phyloP scores from a whole-genome alignment of 2,797 vertebrate species.

The Pterois miles region DNA sequence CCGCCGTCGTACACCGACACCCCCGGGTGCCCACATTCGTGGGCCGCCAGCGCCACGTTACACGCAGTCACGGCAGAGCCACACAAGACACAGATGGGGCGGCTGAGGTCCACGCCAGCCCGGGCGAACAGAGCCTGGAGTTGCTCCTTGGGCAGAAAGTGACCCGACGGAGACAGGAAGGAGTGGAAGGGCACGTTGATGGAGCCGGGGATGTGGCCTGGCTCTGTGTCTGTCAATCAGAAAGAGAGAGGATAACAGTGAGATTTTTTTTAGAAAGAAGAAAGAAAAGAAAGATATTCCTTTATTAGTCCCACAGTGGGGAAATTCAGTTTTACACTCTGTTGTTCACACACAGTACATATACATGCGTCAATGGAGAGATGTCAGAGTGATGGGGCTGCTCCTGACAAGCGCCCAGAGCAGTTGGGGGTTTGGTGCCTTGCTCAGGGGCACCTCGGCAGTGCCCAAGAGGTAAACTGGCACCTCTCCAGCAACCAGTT shows the following conservation, averaged over 20 bases:
- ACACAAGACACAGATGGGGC: conserved; percentile 85
- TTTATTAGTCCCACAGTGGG: no score
- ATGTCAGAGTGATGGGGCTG: no score
- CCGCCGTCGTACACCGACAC: conserved; percentile 91
- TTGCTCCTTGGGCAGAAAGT: conserved; percentile 85
- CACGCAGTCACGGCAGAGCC: conserved; percentile 90
- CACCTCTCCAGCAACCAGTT: no score
- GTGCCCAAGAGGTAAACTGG: no score
- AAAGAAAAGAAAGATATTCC: no score
- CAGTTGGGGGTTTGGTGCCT: no score
- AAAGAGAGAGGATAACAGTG: not conserved
- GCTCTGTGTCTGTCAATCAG: conserved; percentile 82
- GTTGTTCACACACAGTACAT: no score
- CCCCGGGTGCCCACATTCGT: conserved; percentile 86
- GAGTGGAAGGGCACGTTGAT: conserved; percentile 89
- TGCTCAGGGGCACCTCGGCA: no score
- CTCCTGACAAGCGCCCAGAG: no score
- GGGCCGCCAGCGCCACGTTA: conserved; percentile 88
- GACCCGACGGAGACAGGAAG: conserved; percentile 86
- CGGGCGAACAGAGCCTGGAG: conserved; percentile 83
- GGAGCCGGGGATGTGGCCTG: conserved; percentile 89
- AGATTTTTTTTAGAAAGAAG: no score
- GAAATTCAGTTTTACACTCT: no score
- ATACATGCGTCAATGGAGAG: no score
- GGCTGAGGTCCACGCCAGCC: conserved; percentile 85